Evolutionary conservation across 2,113 vertebrate genomes (phyloP).

Genomic region (Seriola rivoliana): DNA sequence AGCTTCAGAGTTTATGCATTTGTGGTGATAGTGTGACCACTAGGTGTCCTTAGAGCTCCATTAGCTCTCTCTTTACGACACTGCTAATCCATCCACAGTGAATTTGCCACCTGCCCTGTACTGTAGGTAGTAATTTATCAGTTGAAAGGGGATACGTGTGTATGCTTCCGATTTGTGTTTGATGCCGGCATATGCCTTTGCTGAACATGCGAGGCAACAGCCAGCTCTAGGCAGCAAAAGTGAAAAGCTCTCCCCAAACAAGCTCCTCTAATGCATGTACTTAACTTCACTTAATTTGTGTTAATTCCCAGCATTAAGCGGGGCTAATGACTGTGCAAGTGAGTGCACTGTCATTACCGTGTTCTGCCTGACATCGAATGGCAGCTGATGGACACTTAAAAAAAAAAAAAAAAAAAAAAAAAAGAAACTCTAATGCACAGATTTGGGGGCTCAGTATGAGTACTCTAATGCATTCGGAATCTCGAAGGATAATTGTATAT

Average conservation of each 20-base stretch:
- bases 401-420: constrained; percentile 33
- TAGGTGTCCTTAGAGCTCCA: constrained; percentile 79
- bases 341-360: constrained; percentile 83
- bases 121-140: constrained; percentile 35
- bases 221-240: constrained; percentile 56
- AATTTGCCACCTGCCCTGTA: constrained; percentile 29
- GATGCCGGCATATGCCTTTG: constrained; percentile 17
- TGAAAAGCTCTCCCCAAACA: constrained; percentile 76
- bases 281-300: constrained; percentile 85
- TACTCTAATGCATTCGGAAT: constrained; percentile 76
- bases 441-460: constrained; percentile 75
- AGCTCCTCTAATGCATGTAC: constrained; percentile 83
- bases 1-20: neutral
- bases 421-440: constrained; percentile 70
- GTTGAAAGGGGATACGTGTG: constrained; percentile 24
- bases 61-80: neutral
- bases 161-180: constrained; percentile 26
- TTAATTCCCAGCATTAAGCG: constrained; percentile 82
- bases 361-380: constrained; percentile 78
- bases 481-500: constrained; percentile 72
- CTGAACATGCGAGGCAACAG: constrained; percentile 33
- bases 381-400: constrained; percentile 76
- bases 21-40: constrained; percentile 61
- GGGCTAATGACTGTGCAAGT: constrained; percentile 80
- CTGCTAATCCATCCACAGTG: constrained; percentile 33